These are phyloP conservation scores for Phyto melanocephala DNA, from an alignment of 2,888 invertebrate genomes.

Conservation along the genomic window DNA sequence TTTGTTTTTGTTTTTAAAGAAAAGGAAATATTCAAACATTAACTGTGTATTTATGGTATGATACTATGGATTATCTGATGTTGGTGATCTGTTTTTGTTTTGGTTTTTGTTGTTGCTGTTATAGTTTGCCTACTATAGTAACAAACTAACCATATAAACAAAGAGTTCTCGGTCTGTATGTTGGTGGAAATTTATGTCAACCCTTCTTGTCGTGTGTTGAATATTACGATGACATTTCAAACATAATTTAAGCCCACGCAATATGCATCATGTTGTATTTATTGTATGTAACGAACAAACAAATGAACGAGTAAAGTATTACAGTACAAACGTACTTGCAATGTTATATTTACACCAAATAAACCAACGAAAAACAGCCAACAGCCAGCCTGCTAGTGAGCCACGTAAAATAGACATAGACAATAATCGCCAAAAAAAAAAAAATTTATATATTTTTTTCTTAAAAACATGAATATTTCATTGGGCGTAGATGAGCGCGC, in stretches of 20 bases:
- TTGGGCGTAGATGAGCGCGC: slow-evolving; percentile 64
- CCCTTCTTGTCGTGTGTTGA: slow-evolving; percentile 79
- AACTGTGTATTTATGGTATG: slow-evolving; percentile 51
- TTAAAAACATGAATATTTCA: slow-evolving; percentile 63
- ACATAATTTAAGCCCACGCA: slow-evolving; percentile 79
- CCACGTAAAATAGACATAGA: slow-evolving; percentile 52
- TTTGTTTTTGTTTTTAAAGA: not conserved
- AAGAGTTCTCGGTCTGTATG: slow-evolving; percentile 67
- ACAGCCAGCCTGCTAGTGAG: slow-evolving; percentile 19
- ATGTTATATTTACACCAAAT: slow-evolving; percentile 55
- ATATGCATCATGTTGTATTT: slow-evolving; percentile 52
- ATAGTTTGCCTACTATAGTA: slow-evolving; percentile 56
- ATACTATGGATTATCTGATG: slow-evolving; percentile 62
- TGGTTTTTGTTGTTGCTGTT: slow-evolving; percentile 58
- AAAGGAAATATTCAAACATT: slow-evolving; percentile 32
- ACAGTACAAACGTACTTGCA: slow-evolving; percentile 53
- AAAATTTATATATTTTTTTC: not conserved
- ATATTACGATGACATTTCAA: slow-evolving; percentile 79
- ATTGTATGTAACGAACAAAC: not conserved
- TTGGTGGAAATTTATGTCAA: slow-evolving; percentile 79
- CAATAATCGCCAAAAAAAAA: slow-evolving; percentile 58
- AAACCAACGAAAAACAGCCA: slow-evolving; percentile 25
- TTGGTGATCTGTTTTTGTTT: slow-evolving; percentile 63
- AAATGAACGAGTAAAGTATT: slow-evolving; percentile 34
- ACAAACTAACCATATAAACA: slow-evolving; percentile 37